A percentile compares a stretch with the other conserved stretches of the same genome.
Evolutionary conservation across 1,140 invertebrate genomes (phyloP).

Genomic region (Macrosteles quadrilineatus): DNA sequence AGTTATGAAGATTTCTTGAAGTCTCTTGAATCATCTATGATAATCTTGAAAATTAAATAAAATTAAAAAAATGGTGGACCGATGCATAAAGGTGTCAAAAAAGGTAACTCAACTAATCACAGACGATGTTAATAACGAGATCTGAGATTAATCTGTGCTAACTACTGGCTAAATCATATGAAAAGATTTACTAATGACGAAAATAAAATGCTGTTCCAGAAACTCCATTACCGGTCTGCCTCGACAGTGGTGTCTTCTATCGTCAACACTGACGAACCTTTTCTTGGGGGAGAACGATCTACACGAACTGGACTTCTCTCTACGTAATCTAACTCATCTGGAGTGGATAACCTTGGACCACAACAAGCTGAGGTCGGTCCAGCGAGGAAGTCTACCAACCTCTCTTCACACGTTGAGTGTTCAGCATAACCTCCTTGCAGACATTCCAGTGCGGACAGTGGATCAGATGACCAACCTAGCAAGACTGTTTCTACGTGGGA

Average conservation of each 20-base stretch:
- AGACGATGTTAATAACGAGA: too few species aligned
- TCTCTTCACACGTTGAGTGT: conserved; percentile 71
- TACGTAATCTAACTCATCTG: conserved; percentile 62
- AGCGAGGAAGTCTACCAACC: conserved; percentile 59
- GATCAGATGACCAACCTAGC: conserved; percentile 48
- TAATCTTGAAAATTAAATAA: too few species aligned
- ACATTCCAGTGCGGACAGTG: conserved; percentile 57
- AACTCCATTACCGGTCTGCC: conserved; percentile 64
- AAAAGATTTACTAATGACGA: background rate
- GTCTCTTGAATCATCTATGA: too few species aligned
- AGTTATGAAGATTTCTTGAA: too few species aligned
- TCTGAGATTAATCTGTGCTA: background rate
- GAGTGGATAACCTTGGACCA: conserved; percentile 72
- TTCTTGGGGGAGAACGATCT: conserved; percentile 83
- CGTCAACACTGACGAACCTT: conserved; percentile 71
- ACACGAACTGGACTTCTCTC: conserved; percentile 55
- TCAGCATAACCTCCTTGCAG: conserved; percentile 71
- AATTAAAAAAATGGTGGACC: too few species aligned
- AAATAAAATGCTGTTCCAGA: too few species aligned
- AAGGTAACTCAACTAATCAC: too few species aligned
- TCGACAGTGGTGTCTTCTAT: conserved; percentile 72
- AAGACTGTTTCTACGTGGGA: conserved; percentile 77
- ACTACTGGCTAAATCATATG: background rate
- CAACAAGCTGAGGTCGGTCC: conserved; percentile 66
- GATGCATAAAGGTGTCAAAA: too few species aligned